phyloP scores from a whole-genome alignment of 2,888 invertebrate species.

The Labia minor region DNA sequence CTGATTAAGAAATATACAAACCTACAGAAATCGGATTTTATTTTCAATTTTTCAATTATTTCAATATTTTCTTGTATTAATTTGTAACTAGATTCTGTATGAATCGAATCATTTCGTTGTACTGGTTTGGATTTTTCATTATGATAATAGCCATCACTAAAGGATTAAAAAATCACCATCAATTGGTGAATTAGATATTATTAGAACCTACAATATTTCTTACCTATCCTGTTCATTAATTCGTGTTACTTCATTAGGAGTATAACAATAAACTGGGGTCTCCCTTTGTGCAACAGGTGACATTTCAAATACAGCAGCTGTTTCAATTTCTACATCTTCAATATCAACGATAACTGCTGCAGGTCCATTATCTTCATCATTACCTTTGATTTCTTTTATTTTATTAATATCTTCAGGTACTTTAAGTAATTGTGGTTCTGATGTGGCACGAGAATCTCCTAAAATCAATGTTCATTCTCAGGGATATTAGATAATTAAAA shows the following conservation, averaged over 20 bases:
- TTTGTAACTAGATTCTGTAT: slow-evolving; percentile 39
- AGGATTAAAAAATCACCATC: slow-evolving; percentile 24
- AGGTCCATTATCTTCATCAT: slow-evolving; percentile 42
- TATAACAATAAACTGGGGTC: slow-evolving; percentile 61
- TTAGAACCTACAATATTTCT: slow-evolving; percentile 7
- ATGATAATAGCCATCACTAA: slow-evolving; percentile 36
- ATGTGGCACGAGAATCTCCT: slow-evolving; percentile 32
- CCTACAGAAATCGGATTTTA: slow-evolving; percentile 38
- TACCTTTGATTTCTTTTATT: slow-evolving; percentile 25
- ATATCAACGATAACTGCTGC: slow-evolving; percentile 71
- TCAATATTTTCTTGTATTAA: slow-evolving; percentile 41
- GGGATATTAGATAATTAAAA: too few species aligned
- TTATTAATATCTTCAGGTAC: slow-evolving; percentile 29
- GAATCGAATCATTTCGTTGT: slow-evolving; percentile 26
- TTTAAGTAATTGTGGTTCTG: slow-evolving; percentile 31
- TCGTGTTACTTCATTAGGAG: slow-evolving; percentile 45
- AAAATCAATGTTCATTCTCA: slow-evolving; percentile 30
- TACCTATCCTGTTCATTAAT: slow-evolving; percentile 38
- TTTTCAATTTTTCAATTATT: slow-evolving; percentile 36
- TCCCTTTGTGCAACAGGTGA: slow-evolving; percentile 51
- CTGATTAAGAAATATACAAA: too few species aligned
- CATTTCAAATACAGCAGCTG: slow-evolving; percentile 59
- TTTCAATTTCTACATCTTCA: slow-evolving; percentile 68
- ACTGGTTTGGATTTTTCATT: slow-evolving; percentile 32
- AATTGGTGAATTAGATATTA: slow-evolving; percentile 15